Evolutionary conservation across 2,797 vertebrate species (phyloP), one percentile per base, ranked within the genome.

Genomic region (Octomys mimax): DNA sequence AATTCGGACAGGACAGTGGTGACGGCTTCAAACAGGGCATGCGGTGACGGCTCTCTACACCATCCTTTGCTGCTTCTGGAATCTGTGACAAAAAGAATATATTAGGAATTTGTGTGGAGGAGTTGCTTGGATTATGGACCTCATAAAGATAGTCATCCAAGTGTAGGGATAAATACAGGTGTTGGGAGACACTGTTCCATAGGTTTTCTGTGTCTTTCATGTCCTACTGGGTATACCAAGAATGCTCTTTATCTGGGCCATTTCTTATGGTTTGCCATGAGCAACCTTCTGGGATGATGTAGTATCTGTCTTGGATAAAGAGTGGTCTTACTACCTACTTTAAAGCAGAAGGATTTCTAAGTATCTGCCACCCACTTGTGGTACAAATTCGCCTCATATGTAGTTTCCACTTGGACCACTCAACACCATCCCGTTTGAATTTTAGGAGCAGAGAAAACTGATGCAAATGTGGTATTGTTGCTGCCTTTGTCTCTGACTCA

Each of bases 251-350:
- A 70, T 52, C 66, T 73, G 75, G 79, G 28, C 42, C 64, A 4
- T 95, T 70, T 36, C 79, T 92, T 82, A 70, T 52, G 33, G 26
- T 89, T 84, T 78, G 46, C 75, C 84, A 78, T 0, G 3, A 92
- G 81, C 71, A 54, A 4, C 80, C 89, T 92, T 77, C 28, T 86
- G 92, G 49, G 36, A 36, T 87, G 93, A 89, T 31, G 11, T 78
- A 42, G 83, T 36, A 39, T 71, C 84, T 94, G 62, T 83, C 19
- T 61, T 91, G 87, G 68, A 71, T 75, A 77, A 80, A 89, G 68
- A 62, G 22, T 33, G 61, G 6, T 77, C 33, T 92, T 66, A 49
- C 70, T 92, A 28, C n/a, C 57, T 33, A 22, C 57, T 31, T 0
- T 21, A n/a, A 75, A 92, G 80, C 80, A 57, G n/a, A 22, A 83